phyloP scores from a whole-genome alignment of 2,113 vertebrate genomes.

The Indri indri region DNA sequence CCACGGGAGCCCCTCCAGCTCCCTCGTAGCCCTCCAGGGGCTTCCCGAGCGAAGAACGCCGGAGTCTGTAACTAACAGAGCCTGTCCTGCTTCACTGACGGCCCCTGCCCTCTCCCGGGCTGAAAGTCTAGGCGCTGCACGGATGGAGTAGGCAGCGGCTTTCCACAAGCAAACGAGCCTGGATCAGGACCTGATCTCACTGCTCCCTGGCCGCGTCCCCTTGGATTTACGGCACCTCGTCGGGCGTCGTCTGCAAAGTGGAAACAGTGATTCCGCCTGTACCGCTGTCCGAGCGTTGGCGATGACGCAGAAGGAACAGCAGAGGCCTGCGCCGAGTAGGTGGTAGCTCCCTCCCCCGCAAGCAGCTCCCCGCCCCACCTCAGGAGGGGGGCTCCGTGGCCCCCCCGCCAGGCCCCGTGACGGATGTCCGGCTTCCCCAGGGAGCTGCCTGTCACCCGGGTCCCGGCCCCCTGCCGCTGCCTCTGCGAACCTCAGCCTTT shows the following conservation, averaged over 20 bases:
- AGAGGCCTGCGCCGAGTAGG: accelerated
- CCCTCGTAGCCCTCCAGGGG: too few relatives aligned
- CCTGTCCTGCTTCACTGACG: not conserved
- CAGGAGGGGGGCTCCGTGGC: not conserved
- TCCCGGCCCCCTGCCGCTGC: not conserved
- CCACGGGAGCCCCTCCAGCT: not conserved
- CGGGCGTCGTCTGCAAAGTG: accelerated
- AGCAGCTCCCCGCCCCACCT: not conserved
- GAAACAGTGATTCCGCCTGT: not conserved
- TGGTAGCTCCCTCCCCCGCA: not conserved
- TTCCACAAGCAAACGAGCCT: not conserved
- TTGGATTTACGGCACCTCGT: not conserved
- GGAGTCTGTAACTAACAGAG: not conserved
- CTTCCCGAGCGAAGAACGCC: not conserved
- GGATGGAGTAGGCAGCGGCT: not conserved
- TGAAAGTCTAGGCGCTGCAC: not conserved
- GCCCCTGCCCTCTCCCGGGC: not conserved
- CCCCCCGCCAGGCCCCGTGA: accelerated
- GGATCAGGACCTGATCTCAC: not conserved
- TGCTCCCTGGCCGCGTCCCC: accelerated
- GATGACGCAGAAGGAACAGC: accelerated
- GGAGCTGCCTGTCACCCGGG: not conserved
- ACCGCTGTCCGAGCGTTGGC: accelerated
- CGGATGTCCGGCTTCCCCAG: accelerated
- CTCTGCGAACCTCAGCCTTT: not conserved